phyloP scores from a whole-genome alignment of 1,140 invertebrate genomes.

The Drosophila truncata region DNA sequence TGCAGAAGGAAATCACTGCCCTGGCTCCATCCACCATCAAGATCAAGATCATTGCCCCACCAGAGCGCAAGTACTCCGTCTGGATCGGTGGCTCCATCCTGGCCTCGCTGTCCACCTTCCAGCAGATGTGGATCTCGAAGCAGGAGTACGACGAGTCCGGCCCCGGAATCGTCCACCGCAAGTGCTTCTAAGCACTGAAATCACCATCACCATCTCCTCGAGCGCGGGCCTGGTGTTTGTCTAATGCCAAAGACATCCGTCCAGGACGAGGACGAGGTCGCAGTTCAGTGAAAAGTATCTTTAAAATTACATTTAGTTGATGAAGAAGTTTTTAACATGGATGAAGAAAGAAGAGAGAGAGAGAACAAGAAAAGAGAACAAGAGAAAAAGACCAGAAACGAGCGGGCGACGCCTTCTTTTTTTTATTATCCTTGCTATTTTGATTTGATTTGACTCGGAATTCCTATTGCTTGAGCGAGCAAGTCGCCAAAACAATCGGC shows the following conservation, averaged over 20 bases:
- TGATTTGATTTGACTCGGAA: conserved; percentile 55
- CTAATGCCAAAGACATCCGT: conserved; percentile 26
- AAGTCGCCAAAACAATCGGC: conserved; percentile 67
- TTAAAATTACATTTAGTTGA: conserved; percentile 83
- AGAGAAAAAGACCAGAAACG: conserved; percentile 59
- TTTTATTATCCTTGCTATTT: conserved; percentile 61
- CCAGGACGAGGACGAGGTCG: conserved; percentile 28
- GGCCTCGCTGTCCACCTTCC: conserved; percentile 93
- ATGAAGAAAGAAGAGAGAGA: conserved; percentile 30
- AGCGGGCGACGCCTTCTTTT: conserved; percentile 70
- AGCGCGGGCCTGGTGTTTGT: conserved; percentile 44
- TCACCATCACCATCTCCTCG: conserved; percentile 54
- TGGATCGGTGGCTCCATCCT: conserved; percentile 93
- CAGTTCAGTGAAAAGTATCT: conserved; percentile 70
- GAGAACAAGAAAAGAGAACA: conserved; percentile 32
- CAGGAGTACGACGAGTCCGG: conserved; percentile 93
- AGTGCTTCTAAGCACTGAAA: conserved; percentile 88
- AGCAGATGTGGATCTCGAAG: conserved; percentile 94
- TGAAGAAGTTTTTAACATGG: conserved; percentile 64
- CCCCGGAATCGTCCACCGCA: conserved; percentile 89
- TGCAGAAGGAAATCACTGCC: conserved; percentile 96
- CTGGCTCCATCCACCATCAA: conserved; percentile 96
- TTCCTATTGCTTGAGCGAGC: conserved; percentile 41
- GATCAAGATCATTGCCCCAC: conserved; percentile 97
- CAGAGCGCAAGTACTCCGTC: conserved; percentile 96